These are phyloP conservation scores for Ashinkailepas kermadecensis DNA, from an alignment of 2,888 invertebrate species.

Conservation along the genomic window DNA sequence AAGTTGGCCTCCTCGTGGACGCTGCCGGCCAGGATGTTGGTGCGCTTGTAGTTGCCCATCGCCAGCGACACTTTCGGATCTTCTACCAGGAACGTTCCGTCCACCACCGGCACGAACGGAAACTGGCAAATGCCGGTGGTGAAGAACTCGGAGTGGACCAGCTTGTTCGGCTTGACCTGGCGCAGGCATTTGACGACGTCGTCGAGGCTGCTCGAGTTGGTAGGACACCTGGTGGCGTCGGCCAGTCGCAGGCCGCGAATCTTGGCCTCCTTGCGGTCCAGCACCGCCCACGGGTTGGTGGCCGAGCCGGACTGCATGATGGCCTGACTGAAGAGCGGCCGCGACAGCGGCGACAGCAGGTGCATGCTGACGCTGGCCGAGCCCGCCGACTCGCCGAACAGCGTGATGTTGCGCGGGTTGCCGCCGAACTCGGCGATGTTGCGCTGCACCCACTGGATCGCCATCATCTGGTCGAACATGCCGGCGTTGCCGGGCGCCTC, in stretches of 20 bases:
- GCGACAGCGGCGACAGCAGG: conserved; percentile 68
- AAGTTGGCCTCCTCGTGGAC: conserved; percentile 92
- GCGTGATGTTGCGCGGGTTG: conserved; percentile 75
- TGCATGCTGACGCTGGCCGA: conserved; percentile 90
- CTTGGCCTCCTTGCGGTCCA: conserved; percentile 62
- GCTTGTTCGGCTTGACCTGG: conserved; percentile 58
- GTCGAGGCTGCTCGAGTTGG: conserved; percentile 52
- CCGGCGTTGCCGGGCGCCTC: conserved; percentile 86
- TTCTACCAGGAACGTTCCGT: conserved; percentile 85
- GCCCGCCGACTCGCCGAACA: conserved; percentile 93
- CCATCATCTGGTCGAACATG: conserved; percentile 91
- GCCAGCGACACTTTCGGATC: conserved; percentile 60
- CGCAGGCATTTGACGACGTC: conserved; percentile 68
- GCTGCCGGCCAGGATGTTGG: conserved; percentile 81
- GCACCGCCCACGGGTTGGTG: conserved; percentile 87
- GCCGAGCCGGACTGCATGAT: conserved; percentile 90
- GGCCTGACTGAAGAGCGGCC: conserved; percentile 68
- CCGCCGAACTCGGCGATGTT: conserved; percentile 83
- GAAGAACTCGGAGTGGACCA: conserved; percentile 56
- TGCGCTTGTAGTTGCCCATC: conserved; percentile 81
- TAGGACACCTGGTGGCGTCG: conserved; percentile 73
- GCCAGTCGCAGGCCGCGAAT: conserved; percentile 64
- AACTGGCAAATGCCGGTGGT: conserved; percentile 73
- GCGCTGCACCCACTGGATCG: conserved; percentile 75
- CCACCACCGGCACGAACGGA: conserved; percentile 88